A percentile compares a stretch with the other conserved stretches of the same genome.
These are phyloP conservation scores for Tolmerus cingulatus DNA, from an alignment of 2,888 invertebrate genomes.

Conservation along the genomic window DNA sequence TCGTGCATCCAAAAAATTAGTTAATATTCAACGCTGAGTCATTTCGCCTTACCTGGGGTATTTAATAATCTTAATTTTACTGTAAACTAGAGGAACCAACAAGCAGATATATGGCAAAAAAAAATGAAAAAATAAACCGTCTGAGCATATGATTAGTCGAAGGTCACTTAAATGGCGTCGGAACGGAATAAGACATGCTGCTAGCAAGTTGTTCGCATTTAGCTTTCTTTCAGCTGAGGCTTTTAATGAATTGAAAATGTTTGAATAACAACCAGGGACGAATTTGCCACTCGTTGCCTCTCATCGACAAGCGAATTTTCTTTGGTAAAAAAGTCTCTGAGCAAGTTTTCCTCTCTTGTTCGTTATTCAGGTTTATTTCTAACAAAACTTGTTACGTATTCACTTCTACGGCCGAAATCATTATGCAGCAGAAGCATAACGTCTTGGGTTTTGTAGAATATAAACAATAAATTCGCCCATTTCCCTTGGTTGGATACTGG, in stretches of 20 bases:
- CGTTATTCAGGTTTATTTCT: not conserved
- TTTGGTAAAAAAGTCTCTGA: not conserved
- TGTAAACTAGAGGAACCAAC: not conserved
- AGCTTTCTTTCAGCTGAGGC: not conserved
- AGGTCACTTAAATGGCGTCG: slow-evolving; percentile 38
- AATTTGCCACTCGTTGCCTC: not conserved
- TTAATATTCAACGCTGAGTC: not conserved
- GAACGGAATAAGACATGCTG: not conserved
- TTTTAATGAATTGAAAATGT: slow-evolving; percentile 8
- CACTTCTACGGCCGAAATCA: not conserved
- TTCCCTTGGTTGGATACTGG: not conserved
- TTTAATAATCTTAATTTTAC: not conserved
- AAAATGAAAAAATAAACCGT: not conserved
- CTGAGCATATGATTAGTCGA: slow-evolving; percentile 31
- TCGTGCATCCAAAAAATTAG: not conserved
- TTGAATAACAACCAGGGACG: not conserved
- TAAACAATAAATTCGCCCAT: not conserved
- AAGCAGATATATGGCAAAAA: not conserved
- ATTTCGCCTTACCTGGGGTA: not conserved
- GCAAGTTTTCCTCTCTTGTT: not conserved
- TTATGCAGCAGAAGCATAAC: not conserved
- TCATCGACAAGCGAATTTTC: not conserved
- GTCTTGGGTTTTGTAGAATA: not conserved
- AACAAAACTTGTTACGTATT: not conserved
- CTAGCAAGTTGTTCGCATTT: not conserved